These are phyloP conservation scores for Scopus umbretta DNA, from an alignment of 2,113 vertebrate genomes.

Conservation along the genomic window DNA sequence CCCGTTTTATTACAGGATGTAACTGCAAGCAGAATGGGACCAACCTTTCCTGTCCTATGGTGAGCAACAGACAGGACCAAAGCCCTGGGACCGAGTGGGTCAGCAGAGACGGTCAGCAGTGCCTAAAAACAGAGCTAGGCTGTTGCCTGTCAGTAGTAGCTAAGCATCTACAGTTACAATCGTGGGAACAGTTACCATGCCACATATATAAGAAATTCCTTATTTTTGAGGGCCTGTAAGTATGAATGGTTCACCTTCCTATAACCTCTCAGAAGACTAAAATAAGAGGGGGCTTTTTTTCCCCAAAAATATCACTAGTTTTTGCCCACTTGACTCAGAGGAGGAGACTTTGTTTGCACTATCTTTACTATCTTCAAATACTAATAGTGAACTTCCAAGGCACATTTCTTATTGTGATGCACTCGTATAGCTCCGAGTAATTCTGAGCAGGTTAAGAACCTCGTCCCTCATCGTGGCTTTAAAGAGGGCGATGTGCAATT, in stretches of 20 bases:
- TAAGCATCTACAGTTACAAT: not conserved
- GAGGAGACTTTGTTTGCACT: not conserved
- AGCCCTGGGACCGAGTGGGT: not conserved
- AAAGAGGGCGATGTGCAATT: not conserved
- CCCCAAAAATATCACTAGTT: not conserved
- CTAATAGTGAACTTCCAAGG: conserved; percentile 34
- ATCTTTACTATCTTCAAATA: conserved; percentile 24
- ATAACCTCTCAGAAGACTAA: not conserved
- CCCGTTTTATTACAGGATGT: not conserved
- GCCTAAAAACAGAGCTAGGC: not conserved
- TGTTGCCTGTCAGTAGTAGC: not conserved
- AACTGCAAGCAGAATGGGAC: not conserved
- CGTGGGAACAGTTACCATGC: not conserved
- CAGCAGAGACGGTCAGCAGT: not conserved
- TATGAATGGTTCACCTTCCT: not conserved
- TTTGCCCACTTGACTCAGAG: not conserved
- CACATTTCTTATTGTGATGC: conserved; percentile 26
- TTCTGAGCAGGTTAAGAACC: conserved; percentile 9
- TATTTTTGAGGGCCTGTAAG: not conserved
- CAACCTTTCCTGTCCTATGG: not conserved
- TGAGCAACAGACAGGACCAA: not conserved
- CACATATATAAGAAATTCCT: not conserved
- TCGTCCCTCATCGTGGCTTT: not conserved
- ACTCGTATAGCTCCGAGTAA: conserved; percentile 22
- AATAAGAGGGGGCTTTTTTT: not conserved